Evolutionary conservation across 2,113 vertebrate genomes (phyloP).

Genomic region (Thymallus thymallus): DNA sequence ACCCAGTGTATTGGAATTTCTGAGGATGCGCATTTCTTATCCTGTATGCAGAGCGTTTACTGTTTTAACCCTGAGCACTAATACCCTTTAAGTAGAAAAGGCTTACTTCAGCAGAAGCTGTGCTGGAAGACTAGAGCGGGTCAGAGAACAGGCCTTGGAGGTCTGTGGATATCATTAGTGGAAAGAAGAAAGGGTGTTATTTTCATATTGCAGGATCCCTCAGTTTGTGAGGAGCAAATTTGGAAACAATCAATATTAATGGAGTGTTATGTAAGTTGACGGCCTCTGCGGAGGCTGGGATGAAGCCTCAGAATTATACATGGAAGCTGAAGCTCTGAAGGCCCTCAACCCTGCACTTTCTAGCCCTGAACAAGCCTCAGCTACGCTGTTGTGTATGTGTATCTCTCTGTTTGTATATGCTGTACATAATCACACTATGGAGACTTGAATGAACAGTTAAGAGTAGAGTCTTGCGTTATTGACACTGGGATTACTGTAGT

Average conservation of each 20-base stretch:
- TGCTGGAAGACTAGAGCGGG: constrained; percentile 54
- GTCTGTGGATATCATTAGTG: constrained; percentile 64
- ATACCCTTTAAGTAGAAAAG: constrained; percentile 65
- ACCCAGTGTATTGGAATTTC: constrained; percentile 48
- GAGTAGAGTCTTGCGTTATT: constrained; percentile 8
- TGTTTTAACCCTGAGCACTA: constrained; percentile 64
- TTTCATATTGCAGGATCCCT: constrained; percentile 52
- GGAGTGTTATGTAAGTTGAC: constrained; percentile 61
- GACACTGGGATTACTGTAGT: constrained; percentile 5
- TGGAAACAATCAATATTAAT: constrained; percentile 71
- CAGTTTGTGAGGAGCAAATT: constrained; percentile 48
- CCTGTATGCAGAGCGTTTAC: constrained; percentile 56
- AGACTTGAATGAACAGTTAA: neutral
- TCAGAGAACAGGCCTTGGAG: constrained; percentile 57
- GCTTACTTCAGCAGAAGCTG: constrained; percentile 64
- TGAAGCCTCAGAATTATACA: constrained; percentile 17
- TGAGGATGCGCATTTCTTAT: constrained; percentile 53
- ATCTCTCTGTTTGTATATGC: neutral
- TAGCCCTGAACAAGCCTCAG: constrained; percentile 5
- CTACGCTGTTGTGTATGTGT: constrained; percentile 2
- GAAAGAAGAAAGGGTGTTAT: constrained; percentile 58
- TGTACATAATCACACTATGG: constrained; percentile 13
- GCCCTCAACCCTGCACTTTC: constrained; percentile 14
- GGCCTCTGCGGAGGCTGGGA: constrained; percentile 42
- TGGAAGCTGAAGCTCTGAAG: constrained; percentile 34